Evolutionary conservation across 2,888 invertebrate genomes (phyloP).

Genomic region (Orthonychiurus folsomi): DNA sequence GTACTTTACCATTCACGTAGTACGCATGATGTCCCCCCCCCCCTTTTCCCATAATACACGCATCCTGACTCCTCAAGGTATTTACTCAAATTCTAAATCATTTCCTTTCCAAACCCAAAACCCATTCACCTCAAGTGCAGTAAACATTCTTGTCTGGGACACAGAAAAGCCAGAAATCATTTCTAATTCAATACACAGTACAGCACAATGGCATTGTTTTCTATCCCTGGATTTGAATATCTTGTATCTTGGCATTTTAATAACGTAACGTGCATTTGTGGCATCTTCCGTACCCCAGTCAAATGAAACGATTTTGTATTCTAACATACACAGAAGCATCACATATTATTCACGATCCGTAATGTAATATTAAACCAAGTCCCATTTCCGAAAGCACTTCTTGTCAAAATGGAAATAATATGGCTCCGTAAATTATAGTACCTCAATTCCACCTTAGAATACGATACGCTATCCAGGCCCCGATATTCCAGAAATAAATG

Average conservation of each 20-base stretch:
- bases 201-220: background rate
- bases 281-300: background rate
- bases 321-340: background rate
- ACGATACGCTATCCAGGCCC: too few relatives aligned
- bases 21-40: too few relatives aligned
- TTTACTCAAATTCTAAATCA: background rate
- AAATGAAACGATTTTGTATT: background rate
- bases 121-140: background rate
- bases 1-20: background rate
- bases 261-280: background rate
- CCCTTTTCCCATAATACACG: background rate
- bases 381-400: background rate
- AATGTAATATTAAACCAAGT: background rate
- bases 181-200: background rate
- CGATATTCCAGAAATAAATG: too few relatives aligned
- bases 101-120: background rate
- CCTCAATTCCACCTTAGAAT: background rate
- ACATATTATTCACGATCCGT: background rate
- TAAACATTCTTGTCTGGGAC: background rate
- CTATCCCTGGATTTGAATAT: background rate
- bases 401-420: background rate
- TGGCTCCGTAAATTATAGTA: background rate
- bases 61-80: background rate
- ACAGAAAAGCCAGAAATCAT: background rate
- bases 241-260: background rate